phyloP scores from a whole-genome alignment of 1,140 invertebrate genomes.

The Panagrolaimus sp. region DNA sequence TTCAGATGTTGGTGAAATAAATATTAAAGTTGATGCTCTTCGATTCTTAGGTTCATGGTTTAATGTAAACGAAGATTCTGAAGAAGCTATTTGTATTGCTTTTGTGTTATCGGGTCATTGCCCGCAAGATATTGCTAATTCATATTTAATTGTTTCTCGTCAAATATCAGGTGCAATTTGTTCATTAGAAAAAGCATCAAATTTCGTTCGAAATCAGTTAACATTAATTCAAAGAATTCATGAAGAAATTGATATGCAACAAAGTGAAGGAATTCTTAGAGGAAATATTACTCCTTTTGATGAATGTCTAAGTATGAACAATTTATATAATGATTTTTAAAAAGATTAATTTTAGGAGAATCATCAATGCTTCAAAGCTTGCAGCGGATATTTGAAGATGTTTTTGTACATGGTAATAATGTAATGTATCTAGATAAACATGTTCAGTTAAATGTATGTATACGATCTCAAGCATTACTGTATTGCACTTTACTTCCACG shows the following conservation, averaged over 20 bases:
- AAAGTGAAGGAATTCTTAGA: no score
- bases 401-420: background rate
- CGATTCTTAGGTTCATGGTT: background rate
- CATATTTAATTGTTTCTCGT: background rate
- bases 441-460: background rate
- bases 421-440: background rate
- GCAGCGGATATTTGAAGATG: background rate
- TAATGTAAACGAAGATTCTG: background rate
- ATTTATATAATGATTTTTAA: no score
- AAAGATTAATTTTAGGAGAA: background rate
- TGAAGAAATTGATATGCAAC: background rate
- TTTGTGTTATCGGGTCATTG: background rate
- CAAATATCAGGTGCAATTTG: background rate
- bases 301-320: no score
- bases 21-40: background rate
- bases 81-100: background rate
- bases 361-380: constrained; percentile 6
- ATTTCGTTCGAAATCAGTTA: background rate
- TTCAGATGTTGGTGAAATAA: background rate
- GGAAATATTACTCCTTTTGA: no score
- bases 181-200: background rate
- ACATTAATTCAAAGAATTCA: background rate
- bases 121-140: background rate
- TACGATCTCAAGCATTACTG: background rate
- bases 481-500: constrained; percentile 1